Percentiles rank a stretch among this genome's conserved stretches.
These are phyloP conservation scores for Caracal caracal DNA, from an alignment of 2,113 vertebrate species.

Conservation along the genomic window DNA sequence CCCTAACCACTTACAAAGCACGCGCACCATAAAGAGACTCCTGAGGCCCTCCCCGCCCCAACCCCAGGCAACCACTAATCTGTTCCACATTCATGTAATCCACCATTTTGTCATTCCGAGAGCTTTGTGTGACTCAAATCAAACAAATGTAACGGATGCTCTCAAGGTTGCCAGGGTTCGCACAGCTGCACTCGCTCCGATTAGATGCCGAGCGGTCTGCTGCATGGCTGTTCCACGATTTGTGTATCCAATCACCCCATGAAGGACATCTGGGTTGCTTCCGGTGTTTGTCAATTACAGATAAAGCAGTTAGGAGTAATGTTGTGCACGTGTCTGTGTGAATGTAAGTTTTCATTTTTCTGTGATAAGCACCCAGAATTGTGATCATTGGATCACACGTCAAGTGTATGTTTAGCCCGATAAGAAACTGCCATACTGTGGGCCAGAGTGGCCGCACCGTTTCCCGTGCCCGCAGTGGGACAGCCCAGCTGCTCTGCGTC, in stretches of 20 bases:
- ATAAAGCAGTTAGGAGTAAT: background rate
- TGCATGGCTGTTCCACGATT: accelerated
- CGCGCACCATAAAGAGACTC: background rate
- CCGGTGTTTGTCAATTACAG: background rate
- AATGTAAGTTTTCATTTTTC: background rate
- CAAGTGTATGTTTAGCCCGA: background rate
- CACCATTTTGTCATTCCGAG: background rate
- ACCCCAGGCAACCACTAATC: background rate
- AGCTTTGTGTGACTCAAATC: background rate
- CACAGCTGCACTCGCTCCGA: background rate
- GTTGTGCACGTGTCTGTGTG: background rate
- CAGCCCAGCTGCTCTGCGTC: background rate
- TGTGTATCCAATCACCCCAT: background rate
- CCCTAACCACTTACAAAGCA: background rate
- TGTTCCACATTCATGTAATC: background rate
- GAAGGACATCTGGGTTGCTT: background rate
- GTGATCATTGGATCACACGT: background rate
- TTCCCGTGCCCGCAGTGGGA: background rate
- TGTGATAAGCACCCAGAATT: background rate
- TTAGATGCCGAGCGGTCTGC: too few species aligned
- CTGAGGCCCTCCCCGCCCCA: background rate
- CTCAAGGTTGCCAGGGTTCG: background rate
- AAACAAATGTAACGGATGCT: too few species aligned
- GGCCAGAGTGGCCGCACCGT: background rate
- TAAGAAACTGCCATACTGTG: background rate